These are phyloP conservation scores for Ectropis crepuscularia DNA, from an alignment of 2,888 invertebrate genomes.

Conservation along the genomic window DNA sequence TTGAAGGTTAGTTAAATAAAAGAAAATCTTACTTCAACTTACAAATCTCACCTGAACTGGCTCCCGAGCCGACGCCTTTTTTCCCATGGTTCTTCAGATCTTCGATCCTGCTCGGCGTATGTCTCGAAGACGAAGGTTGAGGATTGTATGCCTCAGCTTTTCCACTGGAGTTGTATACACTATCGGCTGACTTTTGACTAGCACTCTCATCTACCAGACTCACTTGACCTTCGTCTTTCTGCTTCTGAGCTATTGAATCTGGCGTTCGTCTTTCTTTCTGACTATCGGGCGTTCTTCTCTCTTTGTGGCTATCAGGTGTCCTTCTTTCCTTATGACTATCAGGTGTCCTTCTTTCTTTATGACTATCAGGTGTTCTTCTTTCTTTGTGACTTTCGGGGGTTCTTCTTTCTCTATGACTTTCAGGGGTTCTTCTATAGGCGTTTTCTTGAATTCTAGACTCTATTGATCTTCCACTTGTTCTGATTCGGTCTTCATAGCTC, in stretches of 20 bases:
- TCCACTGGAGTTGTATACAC: constrained; percentile 84
- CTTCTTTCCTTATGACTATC: constrained; percentile 56
- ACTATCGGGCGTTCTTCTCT: constrained; percentile 68
- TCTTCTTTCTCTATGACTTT: constrained; percentile 59
- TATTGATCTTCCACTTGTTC: constrained; percentile 74
- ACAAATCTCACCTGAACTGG: constrained; percentile 81
- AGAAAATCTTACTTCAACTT: constrained; percentile 16
- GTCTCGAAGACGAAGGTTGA: constrained; percentile 80
- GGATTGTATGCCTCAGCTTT: constrained; percentile 71
- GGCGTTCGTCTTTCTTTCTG: constrained; percentile 63
- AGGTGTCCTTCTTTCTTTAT: constrained; percentile 67
- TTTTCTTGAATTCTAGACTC: constrained; percentile 72
- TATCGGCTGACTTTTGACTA: constrained; percentile 81
- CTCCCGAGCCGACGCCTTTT: constrained; percentile 84
- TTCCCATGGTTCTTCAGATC: constrained; percentile 77
- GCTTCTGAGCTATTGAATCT: constrained; percentile 65
- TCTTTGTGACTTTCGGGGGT: constrained; percentile 64
- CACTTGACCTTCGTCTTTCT: constrained; percentile 61
- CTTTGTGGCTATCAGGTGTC: constrained; percentile 68
- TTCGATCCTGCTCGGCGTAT: constrained; percentile 78
- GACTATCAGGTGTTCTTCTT: constrained; percentile 68
- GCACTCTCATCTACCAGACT: constrained; percentile 70
- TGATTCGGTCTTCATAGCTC: constrained; percentile 74
- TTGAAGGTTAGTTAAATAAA: background rate
- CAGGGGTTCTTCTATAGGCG: constrained; percentile 72